These are phyloP conservation scores for Amphipyra tragopoginis DNA, from an alignment of 2,888 invertebrate species.

Conservation along the genomic window DNA sequence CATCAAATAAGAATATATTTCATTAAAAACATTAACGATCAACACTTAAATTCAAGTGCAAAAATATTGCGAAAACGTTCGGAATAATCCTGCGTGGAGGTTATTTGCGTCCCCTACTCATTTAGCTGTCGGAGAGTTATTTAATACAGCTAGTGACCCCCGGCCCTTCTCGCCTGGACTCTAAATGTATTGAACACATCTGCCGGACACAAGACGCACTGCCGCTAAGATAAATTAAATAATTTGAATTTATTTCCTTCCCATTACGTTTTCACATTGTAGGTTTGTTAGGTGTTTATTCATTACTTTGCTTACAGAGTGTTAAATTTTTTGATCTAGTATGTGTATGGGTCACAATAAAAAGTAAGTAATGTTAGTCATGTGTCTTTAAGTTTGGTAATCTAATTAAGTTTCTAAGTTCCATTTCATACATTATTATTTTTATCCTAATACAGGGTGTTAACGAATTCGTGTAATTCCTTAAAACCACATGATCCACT, in stretches of 20 bases:
- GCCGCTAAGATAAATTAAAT: slow-evolving; percentile 77
- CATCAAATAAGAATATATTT: slow-evolving; percentile 4
- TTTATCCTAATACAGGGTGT: no score
- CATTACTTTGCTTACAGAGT: no score
- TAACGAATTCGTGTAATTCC: no score
- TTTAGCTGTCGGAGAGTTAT: slow-evolving; percentile 89
- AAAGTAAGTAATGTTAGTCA: no score
- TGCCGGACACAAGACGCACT: slow-evolving; percentile 79
- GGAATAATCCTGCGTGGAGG: slow-evolving; percentile 68
- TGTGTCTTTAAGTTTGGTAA: no score
- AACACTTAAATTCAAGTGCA: slow-evolving; percentile 24
- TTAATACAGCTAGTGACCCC: slow-evolving; percentile 88
- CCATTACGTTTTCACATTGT: slow-evolving; percentile 47
- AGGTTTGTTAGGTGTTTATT: slow-evolving; percentile 11
- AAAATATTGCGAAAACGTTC: slow-evolving; percentile 50
- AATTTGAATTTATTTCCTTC: slow-evolving; percentile 71
- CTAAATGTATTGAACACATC: slow-evolving; percentile 86
- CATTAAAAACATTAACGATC: background rate
- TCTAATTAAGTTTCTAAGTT: no score
- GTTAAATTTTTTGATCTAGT: no score
- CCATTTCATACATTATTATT: no score
- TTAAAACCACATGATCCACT: no score
- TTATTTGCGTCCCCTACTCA: slow-evolving; percentile 84
- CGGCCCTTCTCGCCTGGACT: slow-evolving; percentile 74
- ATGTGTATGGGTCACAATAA: no score